These are phyloP conservation scores for Nylanderia fulva DNA, from an alignment of 1,140 invertebrate species.

Conservation along the genomic window DNA sequence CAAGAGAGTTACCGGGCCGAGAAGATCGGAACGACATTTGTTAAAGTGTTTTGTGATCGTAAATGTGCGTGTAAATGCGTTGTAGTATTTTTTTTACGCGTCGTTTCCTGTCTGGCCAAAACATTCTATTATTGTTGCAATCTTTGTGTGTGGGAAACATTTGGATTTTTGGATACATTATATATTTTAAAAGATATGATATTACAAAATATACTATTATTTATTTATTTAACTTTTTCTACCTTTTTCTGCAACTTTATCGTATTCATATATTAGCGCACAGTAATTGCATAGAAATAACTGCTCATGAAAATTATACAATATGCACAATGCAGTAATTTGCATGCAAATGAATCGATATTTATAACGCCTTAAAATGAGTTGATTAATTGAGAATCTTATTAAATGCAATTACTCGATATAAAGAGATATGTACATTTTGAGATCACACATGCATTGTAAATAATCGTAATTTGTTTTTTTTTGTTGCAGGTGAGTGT, in stretches of 20 bases:
- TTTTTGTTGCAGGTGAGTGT: conserved; percentile 59
- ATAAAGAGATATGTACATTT: neutral
- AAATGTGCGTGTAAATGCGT: neutral
- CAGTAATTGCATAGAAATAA: neutral
- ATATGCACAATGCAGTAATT: neutral
- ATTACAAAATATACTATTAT: neutral
- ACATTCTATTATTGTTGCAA: neutral
- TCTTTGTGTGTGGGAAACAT: neutral
- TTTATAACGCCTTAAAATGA: neutral
- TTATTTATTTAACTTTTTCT: neutral
- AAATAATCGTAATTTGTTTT: conserved; percentile 35
- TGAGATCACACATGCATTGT: neutral
- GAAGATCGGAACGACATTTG: conserved; percentile 32
- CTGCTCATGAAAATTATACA: neutral
- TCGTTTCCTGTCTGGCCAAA: neutral
- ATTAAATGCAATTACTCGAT: neutral
- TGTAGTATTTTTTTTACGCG: neutral
- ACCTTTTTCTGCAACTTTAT: no score
- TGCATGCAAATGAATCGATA: neutral
- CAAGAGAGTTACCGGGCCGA: conserved; percentile 26
- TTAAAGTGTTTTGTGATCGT: neutral
- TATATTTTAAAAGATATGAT: neutral
- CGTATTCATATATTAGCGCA: no score
- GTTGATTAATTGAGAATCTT: neutral
- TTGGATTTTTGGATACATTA: neutral